Evolutionary conservation across 2,113 vertebrate species (phyloP), one percentile per base, ranked within the genome.

Genomic region (Siniperca chuatsi): DNA sequence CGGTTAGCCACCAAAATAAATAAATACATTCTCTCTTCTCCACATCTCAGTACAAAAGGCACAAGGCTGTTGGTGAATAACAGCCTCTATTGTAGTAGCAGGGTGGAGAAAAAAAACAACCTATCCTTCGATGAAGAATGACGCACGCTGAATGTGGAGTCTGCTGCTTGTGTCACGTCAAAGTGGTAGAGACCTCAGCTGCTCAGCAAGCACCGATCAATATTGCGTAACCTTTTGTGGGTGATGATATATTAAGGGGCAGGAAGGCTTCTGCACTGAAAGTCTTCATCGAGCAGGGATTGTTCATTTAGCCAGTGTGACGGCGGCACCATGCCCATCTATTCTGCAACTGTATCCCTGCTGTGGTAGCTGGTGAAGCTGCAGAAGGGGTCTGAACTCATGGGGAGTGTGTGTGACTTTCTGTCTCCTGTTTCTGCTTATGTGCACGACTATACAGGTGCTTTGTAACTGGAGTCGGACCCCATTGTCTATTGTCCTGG

Each of bases 401-500:
- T 0, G 15, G 50, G 4, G 57, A 46, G 48, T 65, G 85, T 76
- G 74, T 81, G 70, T 82, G 75, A 66, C 79, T 67, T 13, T 68
- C 61, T 44, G 37, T 85, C 84, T 89, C 69, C 64, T 62, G 76
- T 87, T 86, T 78, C 85, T 79, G 67, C 55, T 35, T 66, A 37
- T 35, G 75, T 75, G 62, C 64, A 10, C 12, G 23, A 77, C 75
- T 15, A 18, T 76, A 68, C 89, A 90, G 81, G 85, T 89, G 87
- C 82, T 42, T 23, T 9, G 93, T 92, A 92, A 94, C 87, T 21
- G 46, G 81, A 94, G 89, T 89, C 78, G 9, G 76, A 62, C 44
- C 76, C 81, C 91, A 91, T 95, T 96, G 95, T 96, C 87, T 82
- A 79, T 91, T 93, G 90, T 94, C 85, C 93, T 64, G 60, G 21